Conservation (phyloP, 2,113 vertebrate genomes). For the Seriola dumerili region DNA sequence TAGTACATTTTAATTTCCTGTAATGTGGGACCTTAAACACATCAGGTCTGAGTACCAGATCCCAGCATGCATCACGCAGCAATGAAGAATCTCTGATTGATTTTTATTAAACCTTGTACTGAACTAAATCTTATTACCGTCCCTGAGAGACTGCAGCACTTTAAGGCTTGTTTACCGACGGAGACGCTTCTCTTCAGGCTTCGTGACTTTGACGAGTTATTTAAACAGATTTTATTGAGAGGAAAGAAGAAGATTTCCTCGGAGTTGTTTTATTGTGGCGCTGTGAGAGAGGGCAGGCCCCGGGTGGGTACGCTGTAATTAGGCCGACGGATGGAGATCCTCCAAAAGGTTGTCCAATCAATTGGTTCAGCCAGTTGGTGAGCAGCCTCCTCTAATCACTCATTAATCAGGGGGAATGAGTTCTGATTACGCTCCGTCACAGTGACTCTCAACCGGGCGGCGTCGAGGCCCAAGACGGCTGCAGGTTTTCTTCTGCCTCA, state of each 20-base stretch:
- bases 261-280: neutral
- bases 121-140: too few species aligned
- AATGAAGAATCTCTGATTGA: neutral
- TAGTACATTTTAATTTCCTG: neutral
- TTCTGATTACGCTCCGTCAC: conserved; percentile 4
- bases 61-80: neutral
- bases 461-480: neutral
- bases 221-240: neutral
- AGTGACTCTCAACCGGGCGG: neutral
- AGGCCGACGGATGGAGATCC: neutral
- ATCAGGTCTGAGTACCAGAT: neutral
- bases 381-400: conserved; percentile 11
- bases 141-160: neutral
- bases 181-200: too few species aligned
- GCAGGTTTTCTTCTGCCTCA: neutral
- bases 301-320: neutral
- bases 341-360: conserved; percentile 35
- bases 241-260: too few species aligned
- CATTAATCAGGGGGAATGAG: conserved; percentile 37
- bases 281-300: neutral
- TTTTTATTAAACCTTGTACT: too few species aligned
- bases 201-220: neutral
- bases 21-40: neutral
- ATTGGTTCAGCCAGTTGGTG: neutral
- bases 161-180: neutral